phyloP scores from a whole-genome alignment of 2,797 vertebrate genomes.

The Selene dorsalis region DNA sequence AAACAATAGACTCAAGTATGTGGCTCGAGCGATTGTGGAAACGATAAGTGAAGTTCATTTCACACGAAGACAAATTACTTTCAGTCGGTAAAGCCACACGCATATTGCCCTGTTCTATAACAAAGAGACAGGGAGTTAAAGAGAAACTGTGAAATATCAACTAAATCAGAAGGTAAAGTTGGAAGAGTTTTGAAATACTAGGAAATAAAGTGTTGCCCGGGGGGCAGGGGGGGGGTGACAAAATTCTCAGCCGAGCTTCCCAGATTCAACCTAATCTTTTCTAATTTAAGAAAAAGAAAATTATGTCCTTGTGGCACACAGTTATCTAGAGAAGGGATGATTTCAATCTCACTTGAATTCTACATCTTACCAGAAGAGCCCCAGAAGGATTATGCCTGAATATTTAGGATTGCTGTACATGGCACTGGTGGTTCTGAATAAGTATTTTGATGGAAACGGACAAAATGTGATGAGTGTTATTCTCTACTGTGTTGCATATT shows the following conservation, averaged over 20 bases:
- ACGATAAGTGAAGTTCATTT: slow-evolving; percentile 10
- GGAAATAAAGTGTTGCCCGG: slow-evolving; percentile 60
- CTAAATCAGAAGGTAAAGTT: slow-evolving; percentile 54
- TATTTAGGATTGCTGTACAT: slow-evolving; percentile 63
- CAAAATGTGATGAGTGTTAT: slow-evolving; percentile 10
- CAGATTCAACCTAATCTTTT: slow-evolving; percentile 69
- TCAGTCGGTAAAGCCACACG: not conserved
- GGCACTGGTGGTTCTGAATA: slow-evolving; percentile 34
- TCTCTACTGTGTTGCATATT: not conserved
- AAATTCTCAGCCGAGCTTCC: slow-evolving; percentile 43
- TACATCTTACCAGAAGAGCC: slow-evolving; percentile 59
- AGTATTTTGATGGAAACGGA: slow-evolving; percentile 24
- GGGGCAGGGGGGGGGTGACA: slow-evolving; percentile 54
- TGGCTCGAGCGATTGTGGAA: slow-evolving; percentile 1
- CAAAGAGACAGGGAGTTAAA: slow-evolving; percentile 28
- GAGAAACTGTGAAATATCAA: slow-evolving; percentile 29
- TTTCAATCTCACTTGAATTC: slow-evolving; percentile 72
- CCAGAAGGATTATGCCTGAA: slow-evolving; percentile 59
- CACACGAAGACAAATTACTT: slow-evolving; percentile 11
- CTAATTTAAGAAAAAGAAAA: slow-evolving; percentile 73
- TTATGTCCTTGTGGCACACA: slow-evolving; percentile 60
- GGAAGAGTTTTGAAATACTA: slow-evolving; percentile 57
- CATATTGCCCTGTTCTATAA: not conserved
- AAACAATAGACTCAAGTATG: not conserved
- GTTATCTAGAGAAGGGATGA: slow-evolving; percentile 62